Evolutionary conservation across 2,797 vertebrate genomes (phyloP).

Genomic region (Mormyrus hasselquistii): DNA sequence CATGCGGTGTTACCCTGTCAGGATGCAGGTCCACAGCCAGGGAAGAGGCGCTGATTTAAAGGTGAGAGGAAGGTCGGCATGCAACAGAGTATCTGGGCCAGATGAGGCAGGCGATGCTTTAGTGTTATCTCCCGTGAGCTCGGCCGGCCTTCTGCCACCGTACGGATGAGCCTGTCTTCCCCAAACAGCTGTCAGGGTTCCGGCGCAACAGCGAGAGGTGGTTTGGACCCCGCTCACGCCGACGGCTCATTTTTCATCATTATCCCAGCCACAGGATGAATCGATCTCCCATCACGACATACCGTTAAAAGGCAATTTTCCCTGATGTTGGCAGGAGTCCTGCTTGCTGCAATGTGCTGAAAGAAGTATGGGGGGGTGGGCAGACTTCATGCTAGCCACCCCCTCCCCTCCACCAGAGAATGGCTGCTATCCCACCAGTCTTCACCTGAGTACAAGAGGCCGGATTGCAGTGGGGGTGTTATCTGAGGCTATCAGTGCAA

Average conservation of each 20-base stretch:
- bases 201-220: not conserved
- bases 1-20: not conserved
- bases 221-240: conserved; percentile 7
- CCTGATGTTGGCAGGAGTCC: conserved; percentile 9
- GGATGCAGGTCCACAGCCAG: not conserved
- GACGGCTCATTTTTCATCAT: conserved; percentile 19
- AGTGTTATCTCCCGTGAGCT: not conserved
- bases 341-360: not conserved
- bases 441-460: not conserved
- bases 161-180: not conserved
- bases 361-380: not conserved
- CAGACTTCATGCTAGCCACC: not conserved
- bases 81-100: not conserved
- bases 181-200: not conserved
- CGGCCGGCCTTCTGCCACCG: not conserved
- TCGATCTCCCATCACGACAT: conserved; percentile 25
- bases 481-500: not conserved
- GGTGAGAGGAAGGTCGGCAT: not conserved
- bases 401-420: not conserved
- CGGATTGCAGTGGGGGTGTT: not conserved
- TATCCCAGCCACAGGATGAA: conserved; percentile 20
- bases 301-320: conserved; percentile 27
- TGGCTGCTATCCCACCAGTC: not conserved
- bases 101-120: not conserved
- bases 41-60: not conserved